Evolutionary conservation across 37 sponge, comb jelly and placozoan genomes (phyloP).

Genomic region (Beroe forskalii): DNA sequence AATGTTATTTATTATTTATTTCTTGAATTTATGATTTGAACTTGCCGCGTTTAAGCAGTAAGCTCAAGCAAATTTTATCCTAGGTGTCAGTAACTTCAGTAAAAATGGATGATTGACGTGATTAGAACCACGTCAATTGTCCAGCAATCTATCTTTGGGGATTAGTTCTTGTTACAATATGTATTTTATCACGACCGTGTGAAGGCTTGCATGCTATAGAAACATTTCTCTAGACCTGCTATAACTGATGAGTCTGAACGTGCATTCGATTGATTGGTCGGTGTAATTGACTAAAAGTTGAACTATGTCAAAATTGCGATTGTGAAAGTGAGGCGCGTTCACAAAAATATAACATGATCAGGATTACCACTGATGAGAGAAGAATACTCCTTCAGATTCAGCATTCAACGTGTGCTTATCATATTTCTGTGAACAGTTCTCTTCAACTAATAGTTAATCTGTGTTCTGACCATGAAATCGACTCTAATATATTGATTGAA

Average conservation of each 20-base stretch:
- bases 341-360: too few species aligned
- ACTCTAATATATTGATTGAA: too few species aligned
- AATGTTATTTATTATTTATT: constrained; percentile 66
- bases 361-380: background rate
- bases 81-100: constrained; percentile 33
- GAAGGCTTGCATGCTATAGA: background rate
- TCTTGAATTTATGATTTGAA: constrained; percentile 57
- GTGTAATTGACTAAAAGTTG: too few species aligned
- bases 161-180: constrained; percentile 19
- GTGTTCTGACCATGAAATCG: background rate
- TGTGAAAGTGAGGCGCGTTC: too few species aligned
- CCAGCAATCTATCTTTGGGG: too few species aligned
- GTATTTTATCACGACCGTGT: constrained; percentile 4
- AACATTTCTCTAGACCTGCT: background rate
- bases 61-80: constrained; percentile 4
- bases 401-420: background rate
- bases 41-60: background rate
- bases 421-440: background rate
- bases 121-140: background rate
- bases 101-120: background rate
- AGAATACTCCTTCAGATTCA: constrained; percentile 1
- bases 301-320: too few species aligned
- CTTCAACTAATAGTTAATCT: background rate
- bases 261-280: too few species aligned
- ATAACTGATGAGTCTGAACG: too few species aligned